Conservation (phyloP, 2,797 vertebrate genomes). For the Etheostoma perlongum region DNA sequence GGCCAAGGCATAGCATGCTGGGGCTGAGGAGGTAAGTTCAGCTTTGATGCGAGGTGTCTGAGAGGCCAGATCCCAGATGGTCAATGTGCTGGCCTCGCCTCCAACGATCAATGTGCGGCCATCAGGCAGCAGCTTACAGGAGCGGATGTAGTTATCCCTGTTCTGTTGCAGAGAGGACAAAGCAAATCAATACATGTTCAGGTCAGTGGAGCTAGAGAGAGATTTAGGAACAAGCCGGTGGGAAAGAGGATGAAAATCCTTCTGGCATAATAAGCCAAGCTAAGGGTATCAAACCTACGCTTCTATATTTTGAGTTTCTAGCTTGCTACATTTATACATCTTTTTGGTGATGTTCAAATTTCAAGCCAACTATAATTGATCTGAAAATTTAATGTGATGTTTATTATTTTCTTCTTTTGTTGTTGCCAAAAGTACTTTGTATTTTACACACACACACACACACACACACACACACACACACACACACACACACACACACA, state of each 20-base stretch:
- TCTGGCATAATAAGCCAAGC: slow-evolving; percentile 40
- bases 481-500: neutral
- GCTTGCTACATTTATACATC: slow-evolving; percentile 17
- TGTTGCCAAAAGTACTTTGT: neutral
- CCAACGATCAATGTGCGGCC: slow-evolving; percentile 87
- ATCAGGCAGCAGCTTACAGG: slow-evolving; percentile 87
- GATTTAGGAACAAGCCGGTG: slow-evolving; percentile 49
- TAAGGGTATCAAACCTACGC: slow-evolving; percentile 21
- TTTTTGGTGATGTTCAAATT: slow-evolving; percentile 16
- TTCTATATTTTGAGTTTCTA: slow-evolving; percentile 1
- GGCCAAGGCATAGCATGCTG: slow-evolving; percentile 93
- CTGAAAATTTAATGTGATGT: neutral
- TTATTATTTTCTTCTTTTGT: slow-evolving; percentile 14
- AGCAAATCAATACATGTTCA: slow-evolving; percentile 69
- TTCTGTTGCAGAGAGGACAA: slow-evolving; percentile 81
- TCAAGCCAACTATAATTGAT: slow-evolving; percentile 17
- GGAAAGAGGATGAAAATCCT: slow-evolving; percentile 49
- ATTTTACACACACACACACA: slow-evolving; percentile 6
- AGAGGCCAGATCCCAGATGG: slow-evolving; percentile 97
- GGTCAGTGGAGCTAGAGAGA: slow-evolving; percentile 49
- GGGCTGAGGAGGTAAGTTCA: slow-evolving; percentile 94
- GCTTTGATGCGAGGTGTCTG: slow-evolving; percentile 96
- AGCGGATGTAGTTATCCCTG: slow-evolving; percentile 89
- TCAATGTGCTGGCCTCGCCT: slow-evolving; percentile 92
- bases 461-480: too few species aligned